Conservation (phyloP, 1,140 invertebrate genomes). For the Choristoneura fumiferana region DNA sequence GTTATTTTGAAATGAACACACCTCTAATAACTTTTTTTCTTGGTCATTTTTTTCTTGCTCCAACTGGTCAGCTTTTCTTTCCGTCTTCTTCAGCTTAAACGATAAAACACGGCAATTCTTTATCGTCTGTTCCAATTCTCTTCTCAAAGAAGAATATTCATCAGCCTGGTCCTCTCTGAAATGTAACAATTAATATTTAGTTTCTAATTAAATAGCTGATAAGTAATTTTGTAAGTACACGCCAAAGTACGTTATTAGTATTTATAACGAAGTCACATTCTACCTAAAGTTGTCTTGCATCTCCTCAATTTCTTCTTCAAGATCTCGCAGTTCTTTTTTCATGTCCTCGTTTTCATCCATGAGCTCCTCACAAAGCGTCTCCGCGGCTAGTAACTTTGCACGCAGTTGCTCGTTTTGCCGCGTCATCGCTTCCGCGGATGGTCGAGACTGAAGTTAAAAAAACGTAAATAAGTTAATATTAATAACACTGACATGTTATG, state of each 20-base stretch:
- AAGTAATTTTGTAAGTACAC: too few species aligned
- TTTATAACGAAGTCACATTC: not conserved
- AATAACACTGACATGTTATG: not conserved
- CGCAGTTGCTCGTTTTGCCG: conserved; percentile 84
- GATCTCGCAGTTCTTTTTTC: conserved; percentile 94
- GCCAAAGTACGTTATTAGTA: too few species aligned
- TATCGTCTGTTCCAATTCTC: conserved; percentile 95
- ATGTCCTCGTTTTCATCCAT: conserved; percentile 98
- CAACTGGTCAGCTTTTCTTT: conserved; percentile 92
- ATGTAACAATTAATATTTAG: too few species aligned
- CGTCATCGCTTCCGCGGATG: conserved; percentile 77
- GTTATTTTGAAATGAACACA: too few species aligned
- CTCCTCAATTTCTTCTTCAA: conserved; percentile 98
- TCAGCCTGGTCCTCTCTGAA: conserved; percentile 96
- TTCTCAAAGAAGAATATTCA: conserved; percentile 96
- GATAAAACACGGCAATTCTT: conserved; percentile 99
- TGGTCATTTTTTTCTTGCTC: conserved; percentile 90
- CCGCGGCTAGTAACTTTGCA: conserved; percentile 90
- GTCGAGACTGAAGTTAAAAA: conserved; percentile 59
- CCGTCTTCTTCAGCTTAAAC: conserved; percentile 98
- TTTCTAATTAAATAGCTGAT: too few species aligned
- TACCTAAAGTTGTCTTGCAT: conserved; percentile 97
- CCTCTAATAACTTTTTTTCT: conserved; percentile 85
- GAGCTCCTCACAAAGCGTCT: conserved; percentile 93
- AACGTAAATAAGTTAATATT: not conserved